Evolutionary conservation across 2,797 vertebrate species (phyloP), one percentile per base, ranked within the genome.

Genomic region (Hoplostethus atlanticus): DNA sequence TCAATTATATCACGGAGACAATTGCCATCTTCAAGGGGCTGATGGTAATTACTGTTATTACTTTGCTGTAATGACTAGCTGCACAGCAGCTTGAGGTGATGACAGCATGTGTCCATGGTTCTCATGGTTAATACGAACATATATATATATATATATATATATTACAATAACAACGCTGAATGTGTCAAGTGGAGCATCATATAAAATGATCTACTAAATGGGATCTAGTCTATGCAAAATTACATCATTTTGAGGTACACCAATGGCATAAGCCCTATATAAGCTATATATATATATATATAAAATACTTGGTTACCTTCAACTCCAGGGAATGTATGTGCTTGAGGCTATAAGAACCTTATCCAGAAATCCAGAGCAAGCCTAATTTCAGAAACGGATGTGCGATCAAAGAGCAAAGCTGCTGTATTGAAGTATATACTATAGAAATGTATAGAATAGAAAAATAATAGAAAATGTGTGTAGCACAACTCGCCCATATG

Each of bases 1-100:
- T 73, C 83, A 84, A 89, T 92, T 89, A 90, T 81, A 74, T 84
- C 62, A 56, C 84, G 4, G 64, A 84, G 81, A 87, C 84, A 86
- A 88, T 86, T 85, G 84, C 68, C 78, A 85, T 86, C 83, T 92
- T 87, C 58, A 51, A 74, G 71, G 61, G 60, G 36, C 77, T 79
- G 66, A 57, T 68, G 77, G 72, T 89, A 89, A 92, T 92, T 74
- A 89, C 90, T 81, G 87, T 91, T 89, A 92, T 92, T 88, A 79
- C 81, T 66, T 21, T 57, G 53, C 81, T 61, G 68, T 82, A 86
- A 88, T 81, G 77, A 88, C 50, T 34, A 61, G 55, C 69, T 84
- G 76, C 80, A 68, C 72, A 76, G 62, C 67, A 77, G 79, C 74
- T 34, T 73, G 16, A 50, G 77, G 81, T 73, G 61, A 64, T 56